phyloP scores from a whole-genome alignment of 2,888 invertebrate genomes.

The Holacanthella duospinosa region DNA sequence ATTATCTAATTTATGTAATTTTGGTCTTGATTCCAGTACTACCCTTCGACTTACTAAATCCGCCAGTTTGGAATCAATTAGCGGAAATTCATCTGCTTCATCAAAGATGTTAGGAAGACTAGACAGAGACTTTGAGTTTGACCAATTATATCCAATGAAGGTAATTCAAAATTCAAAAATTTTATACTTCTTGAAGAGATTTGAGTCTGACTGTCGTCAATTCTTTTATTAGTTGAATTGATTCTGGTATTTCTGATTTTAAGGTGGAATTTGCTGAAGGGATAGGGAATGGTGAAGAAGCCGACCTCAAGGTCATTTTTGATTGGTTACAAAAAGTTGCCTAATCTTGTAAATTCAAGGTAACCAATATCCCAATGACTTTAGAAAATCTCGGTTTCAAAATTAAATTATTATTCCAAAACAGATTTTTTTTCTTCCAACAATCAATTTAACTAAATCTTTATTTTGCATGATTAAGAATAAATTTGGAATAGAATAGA shows the following conservation, averaged over 20 bases:
- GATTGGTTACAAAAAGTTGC: slow-evolving; percentile 61
- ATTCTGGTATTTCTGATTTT: slow-evolving; percentile 30
- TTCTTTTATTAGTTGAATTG: no score
- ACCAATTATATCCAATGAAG: slow-evolving; percentile 53
- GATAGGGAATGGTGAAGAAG: slow-evolving; percentile 47
- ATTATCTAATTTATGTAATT: slow-evolving; percentile 10
- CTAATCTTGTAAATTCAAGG: no score
- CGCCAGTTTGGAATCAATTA: slow-evolving; percentile 51
- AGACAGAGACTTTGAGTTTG: slow-evolving; percentile 74
- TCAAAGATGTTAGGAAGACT: slow-evolving; percentile 55
- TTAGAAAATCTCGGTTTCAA: no score
- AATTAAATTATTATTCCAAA: no score
- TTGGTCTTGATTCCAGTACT: slow-evolving; percentile 52
- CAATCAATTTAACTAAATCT: no score
- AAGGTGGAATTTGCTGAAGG: slow-evolving; percentile 52
- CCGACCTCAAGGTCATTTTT: slow-evolving; percentile 54
- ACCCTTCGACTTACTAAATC: slow-evolving; percentile 73
- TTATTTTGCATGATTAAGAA: no score
- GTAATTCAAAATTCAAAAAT: slow-evolving; percentile 43
- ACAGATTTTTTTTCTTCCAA: no score
- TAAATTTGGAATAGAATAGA: no score
- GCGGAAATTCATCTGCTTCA: slow-evolving; percentile 18
- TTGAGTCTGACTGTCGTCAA: no score
- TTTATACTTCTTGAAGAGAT: no score
- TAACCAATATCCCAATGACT: no score